A percentile compares a stretch with the other conserved stretches of the same genome.
Conservation (phyloP, 2,113 vertebrate genomes). For the Typhlomys cinereus region DNA sequence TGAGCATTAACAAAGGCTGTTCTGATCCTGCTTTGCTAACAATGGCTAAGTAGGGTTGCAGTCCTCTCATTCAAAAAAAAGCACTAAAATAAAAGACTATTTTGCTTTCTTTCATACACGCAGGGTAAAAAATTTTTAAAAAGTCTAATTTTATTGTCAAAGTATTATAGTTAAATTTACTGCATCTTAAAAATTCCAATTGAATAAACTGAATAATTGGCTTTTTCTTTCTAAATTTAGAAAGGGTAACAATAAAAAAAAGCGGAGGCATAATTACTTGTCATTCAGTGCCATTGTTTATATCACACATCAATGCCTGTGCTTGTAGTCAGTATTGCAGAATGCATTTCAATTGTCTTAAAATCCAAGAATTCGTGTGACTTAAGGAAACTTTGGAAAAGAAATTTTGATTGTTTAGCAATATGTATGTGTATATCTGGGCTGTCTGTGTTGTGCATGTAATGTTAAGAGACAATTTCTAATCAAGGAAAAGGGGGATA, state of each 20-base stretch:
- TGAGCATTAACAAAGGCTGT: neutral
- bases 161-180: constrained; percentile 41
- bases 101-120: constrained; percentile 28
- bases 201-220: constrained; percentile 48
- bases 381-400: neutral
- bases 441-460: neutral
- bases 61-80: constrained; percentile 17
- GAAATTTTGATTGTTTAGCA: neutral
- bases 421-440: neutral
- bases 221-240: constrained; percentile 15
- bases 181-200: constrained; percentile 26
- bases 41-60: constrained; percentile 35
- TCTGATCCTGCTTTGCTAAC: constrained; percentile 17
- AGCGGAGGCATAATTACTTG: constrained; percentile 12
- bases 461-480: neutral
- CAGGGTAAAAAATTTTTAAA: constrained; percentile 57
- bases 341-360: neutral
- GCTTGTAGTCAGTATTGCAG: neutral
- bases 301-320: neutral
- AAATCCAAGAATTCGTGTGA: constrained; percentile 32
- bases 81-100: constrained; percentile 36
- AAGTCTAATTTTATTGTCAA: constrained; percentile 29
- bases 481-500: neutral
- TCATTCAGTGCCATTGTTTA: constrained; percentile 22
- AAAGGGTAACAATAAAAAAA: constrained; percentile 48